Conservation (phyloP, 1,140 invertebrate species). For the Calliphora vicina region DNA sequence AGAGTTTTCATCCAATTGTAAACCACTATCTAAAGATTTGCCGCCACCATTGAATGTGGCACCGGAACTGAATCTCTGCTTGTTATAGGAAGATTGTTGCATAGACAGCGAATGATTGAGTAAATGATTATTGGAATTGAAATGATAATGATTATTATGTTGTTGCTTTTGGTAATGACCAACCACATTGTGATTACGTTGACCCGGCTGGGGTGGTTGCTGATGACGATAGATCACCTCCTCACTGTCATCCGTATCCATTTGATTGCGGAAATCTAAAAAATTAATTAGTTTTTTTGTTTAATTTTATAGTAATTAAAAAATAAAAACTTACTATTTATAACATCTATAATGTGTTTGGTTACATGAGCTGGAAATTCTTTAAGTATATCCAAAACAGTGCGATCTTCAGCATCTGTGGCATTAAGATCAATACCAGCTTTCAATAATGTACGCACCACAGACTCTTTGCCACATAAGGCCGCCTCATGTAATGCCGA, state of each 20-base stretch:
- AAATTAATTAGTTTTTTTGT: not conserved
- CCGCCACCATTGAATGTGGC: conserved; percentile 55
- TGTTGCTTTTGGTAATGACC: conserved; percentile 47
- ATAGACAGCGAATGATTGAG: conserved; percentile 60
- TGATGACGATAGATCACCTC: conserved; percentile 57
- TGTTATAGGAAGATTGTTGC: conserved; percentile 57
- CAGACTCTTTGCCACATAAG: conserved; percentile 90
- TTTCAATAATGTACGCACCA: conserved; percentile 83
- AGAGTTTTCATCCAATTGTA: conserved; percentile 50
- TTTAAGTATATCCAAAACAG: conserved; percentile 85
- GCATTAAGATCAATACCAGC: conserved; percentile 83
- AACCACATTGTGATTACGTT: conserved; percentile 27
- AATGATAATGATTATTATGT: conserved; percentile 58
- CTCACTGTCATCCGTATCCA: conserved; percentile 57
- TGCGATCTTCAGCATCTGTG: conserved; percentile 79
- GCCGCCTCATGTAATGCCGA: conserved; percentile 95
- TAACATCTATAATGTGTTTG: conserved; percentile 82
- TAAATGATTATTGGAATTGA: conserved; percentile 59
- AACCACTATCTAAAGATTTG: conserved; percentile 56
- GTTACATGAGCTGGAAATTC: conserved; percentile 90
- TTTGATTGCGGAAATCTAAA: conserved; percentile 57
- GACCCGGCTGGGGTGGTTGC: conserved; percentile 26
- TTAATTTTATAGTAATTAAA: not conserved
- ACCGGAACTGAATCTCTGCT: conserved; percentile 53
- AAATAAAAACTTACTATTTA: conserved; percentile 76